Evolutionary conservation across 2,113 vertebrate species (phyloP).

Genomic region (Oncorhynchus gorbuscha): DNA sequence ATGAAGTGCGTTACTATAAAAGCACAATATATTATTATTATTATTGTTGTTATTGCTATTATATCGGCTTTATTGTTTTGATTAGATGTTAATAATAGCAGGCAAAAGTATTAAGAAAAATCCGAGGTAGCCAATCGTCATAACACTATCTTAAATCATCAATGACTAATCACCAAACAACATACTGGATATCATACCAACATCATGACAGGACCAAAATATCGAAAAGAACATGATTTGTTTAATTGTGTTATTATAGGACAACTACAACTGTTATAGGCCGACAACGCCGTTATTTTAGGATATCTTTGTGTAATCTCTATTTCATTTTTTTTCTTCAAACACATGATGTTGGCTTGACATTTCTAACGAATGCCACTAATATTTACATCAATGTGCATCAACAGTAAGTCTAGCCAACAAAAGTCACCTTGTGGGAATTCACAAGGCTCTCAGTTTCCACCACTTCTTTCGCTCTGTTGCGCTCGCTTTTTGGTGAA

Average conservation of each 20-base stretch:
- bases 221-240: neutral
- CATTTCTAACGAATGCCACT: conserved; percentile 2
- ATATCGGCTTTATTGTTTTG: too few species aligned
- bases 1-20: too few species aligned
- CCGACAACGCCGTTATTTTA: neutral
- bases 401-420: conserved; percentile 55
- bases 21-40: too few species aligned
- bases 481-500: neutral
- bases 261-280: neutral
- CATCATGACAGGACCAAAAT: too few species aligned
- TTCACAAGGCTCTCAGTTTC: conserved; percentile 60
- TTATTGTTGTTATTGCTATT: too few species aligned
- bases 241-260: neutral
- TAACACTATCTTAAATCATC: too few species aligned
- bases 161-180: too few species aligned
- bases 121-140: too few species aligned
- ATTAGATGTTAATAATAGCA: too few species aligned
- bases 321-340: neutral
- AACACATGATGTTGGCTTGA: conserved; percentile 3
- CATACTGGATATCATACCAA: too few species aligned
- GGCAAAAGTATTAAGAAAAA: too few species aligned
- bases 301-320: neutral
- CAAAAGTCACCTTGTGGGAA: conserved; percentile 54
- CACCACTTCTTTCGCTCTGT: neutral
- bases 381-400: conserved; percentile 69